Base-by-base conservation (phyloP, 2,113 vertebrate species). In the Barbus barbus region DNA sequence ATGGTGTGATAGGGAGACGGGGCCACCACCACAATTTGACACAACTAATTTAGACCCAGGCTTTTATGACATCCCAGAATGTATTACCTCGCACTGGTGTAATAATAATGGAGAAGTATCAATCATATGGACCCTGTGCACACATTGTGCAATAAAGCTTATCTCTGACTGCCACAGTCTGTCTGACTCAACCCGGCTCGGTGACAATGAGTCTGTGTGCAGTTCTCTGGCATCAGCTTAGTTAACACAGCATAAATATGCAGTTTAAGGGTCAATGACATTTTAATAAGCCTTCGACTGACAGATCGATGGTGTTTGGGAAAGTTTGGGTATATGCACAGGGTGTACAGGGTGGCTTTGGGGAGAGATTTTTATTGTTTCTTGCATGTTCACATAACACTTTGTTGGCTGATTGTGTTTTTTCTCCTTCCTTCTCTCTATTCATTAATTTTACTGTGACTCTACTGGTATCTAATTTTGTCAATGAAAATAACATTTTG, bases 211-310 rank as follows among this genome's bases (percentile, higher is more conserved):
- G 82, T 85, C 90, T 88, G 77, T 88, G 77, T 85, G 88, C 81
- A 46, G 79, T n/a, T 87, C 88, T 67, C 84, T 89, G 90, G 89
- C 90, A 90, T 90, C 88, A 87, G 90, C 87, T 58, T 89, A 90
- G 90, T 93, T 92, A 93, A 90, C 91, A 65, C 87, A 74, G 90
- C 92, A 93, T 94, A 92, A 95, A 94, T 93, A 92, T 91, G 87
- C 91, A 89, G 91, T 92, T 93, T 92, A 92, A 63, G 86, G 91
- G 91, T 93, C 90, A 90, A 90, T 93, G 93, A 92, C 92, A 89
- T 93, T 95, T 94, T 94, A 94, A 95, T 94, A 93, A 92, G 92
- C 91, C 87, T 53, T 89, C 87, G 90, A 88, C 92, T 91, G 91
- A 91, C 91, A 87, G 90, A 89, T 88, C 61, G 28, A 84, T 78